Evolutionary conservation across 2,888 invertebrate species (phyloP).

Genomic region (Colletes collaris): DNA sequence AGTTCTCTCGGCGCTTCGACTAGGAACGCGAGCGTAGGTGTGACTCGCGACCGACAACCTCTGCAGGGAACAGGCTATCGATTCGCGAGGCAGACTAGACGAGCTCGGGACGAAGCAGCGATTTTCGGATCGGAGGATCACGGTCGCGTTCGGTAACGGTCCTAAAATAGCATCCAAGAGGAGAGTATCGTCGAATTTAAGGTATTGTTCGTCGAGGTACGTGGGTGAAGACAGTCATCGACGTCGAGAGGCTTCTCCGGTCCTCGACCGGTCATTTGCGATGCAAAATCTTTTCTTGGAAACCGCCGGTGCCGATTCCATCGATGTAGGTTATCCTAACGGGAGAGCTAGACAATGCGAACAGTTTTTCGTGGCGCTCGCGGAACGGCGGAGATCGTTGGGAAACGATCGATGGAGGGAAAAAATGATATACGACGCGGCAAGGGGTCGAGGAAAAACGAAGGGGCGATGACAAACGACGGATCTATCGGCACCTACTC

Average conservation of each 20-base stretch:
- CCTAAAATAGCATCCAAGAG: constrained; percentile 64
- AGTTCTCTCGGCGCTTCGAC: constrained; percentile 12
- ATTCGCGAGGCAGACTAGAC: neutral
- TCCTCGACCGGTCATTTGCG: constrained; percentile 70
- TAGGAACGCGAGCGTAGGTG: constrained; percentile 29
- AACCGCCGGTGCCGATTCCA: constrained; percentile 41
- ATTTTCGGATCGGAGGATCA: constrained; percentile 9
- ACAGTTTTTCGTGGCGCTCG: constrained; percentile 6
- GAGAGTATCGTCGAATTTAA: constrained; percentile 48
- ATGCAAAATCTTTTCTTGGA: constrained; percentile 77
- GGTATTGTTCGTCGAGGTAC: constrained; percentile 58
- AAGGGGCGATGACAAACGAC: constrained; percentile 3
- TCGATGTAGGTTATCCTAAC: constrained; percentile 44
- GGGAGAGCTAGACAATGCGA: constrained; percentile 29
- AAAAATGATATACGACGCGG: neutral
- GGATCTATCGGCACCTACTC: constrained; percentile 25
- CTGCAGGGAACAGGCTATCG: constrained; percentile 4
- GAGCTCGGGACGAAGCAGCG: too few species aligned
- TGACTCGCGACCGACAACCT: constrained; percentile 30
- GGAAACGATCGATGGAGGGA: neutral
- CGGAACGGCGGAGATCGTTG: neutral
- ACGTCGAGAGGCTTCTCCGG: constrained; percentile 14
- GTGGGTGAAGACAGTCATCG: constrained; percentile 64
- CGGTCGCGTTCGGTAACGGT: constrained; percentile 40
- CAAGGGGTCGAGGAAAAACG: constrained; percentile 1